phyloP scores from a whole-genome alignment of 2,888 invertebrate species.

The Orthosia gothica region DNA sequence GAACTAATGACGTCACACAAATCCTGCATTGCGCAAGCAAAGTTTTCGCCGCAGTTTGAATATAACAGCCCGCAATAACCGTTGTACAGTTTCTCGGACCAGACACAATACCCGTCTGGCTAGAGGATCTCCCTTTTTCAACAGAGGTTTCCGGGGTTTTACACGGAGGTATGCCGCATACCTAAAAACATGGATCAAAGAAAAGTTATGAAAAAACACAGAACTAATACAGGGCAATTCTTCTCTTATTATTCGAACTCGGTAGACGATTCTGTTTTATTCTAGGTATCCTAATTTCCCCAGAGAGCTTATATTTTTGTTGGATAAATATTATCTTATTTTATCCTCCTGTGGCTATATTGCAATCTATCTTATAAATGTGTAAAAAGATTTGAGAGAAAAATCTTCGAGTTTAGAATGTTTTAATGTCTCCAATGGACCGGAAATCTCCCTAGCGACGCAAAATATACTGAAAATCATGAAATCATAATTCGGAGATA shows the following conservation, averaged over 20 bases:
- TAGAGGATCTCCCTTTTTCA: too few relatives aligned
- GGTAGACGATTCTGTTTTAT: not conserved
- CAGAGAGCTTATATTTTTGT: slow-evolving; percentile 20
- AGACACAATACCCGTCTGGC: too few relatives aligned
- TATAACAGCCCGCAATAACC: too few relatives aligned
- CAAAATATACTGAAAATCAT: not conserved
- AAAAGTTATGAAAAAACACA: not conserved
- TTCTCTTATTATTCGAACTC: not conserved
- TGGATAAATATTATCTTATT: slow-evolving; percentile 16
- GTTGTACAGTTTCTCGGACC: too few relatives aligned
- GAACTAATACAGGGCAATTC: not conserved
- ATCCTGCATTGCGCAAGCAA: too few relatives aligned
- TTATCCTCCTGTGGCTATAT: not conserved
- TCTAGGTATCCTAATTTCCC: slow-evolving; percentile 37
- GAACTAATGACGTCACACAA: too few relatives aligned
- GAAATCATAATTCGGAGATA: not conserved
- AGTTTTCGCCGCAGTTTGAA: too few relatives aligned
- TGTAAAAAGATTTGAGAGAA: not conserved
- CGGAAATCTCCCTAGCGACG: not conserved
- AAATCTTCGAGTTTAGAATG: not conserved
- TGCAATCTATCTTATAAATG: slow-evolving; percentile 1
- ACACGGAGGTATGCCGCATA: too few relatives aligned
- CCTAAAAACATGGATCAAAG: not conserved
- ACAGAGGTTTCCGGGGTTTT: too few relatives aligned
- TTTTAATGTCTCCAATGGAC: not conserved